Conservation (phyloP, 2,888 invertebrate genomes). For the Caenorhabditis afra region DNA sequence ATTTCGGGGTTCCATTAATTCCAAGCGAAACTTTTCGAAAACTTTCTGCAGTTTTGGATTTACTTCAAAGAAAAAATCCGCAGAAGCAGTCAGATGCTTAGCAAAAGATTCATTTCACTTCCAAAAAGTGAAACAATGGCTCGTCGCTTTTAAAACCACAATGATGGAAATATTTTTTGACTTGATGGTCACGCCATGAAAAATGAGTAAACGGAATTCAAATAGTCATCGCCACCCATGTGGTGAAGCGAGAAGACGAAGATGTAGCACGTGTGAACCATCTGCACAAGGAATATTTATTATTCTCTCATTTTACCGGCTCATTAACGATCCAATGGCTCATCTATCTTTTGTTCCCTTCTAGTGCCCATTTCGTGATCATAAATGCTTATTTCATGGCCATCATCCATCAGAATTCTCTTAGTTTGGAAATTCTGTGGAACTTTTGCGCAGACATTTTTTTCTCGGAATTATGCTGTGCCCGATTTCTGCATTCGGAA, state of each 20-base stretch:
- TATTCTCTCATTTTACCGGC: slow-evolving; percentile 38
- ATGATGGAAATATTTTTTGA: slow-evolving; percentile 2
- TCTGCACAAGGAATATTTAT: slow-evolving; percentile 46
- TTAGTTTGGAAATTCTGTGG: neutral
- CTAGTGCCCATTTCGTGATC: slow-evolving; percentile 8
- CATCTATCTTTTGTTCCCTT: slow-evolving; percentile 4
- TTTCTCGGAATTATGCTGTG: too few relatives aligned
- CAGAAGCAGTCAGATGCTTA: too few relatives aligned
- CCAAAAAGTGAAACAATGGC: too few relatives aligned
- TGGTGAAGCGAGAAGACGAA: slow-evolving; percentile 18
- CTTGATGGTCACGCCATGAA: slow-evolving; percentile 20
- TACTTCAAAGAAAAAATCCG: too few relatives aligned
- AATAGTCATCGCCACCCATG: slow-evolving; percentile 36
- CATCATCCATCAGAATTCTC: too few relatives aligned
- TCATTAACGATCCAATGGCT: slow-evolving; percentile 30
- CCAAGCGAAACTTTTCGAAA: too few relatives aligned
- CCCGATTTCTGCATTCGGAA: too few relatives aligned
- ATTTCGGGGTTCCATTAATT: neutral
- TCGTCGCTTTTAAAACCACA: too few relatives aligned
- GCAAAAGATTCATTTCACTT: too few relatives aligned
- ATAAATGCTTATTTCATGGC: slow-evolving; percentile 8
- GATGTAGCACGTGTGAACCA: slow-evolving; percentile 57
- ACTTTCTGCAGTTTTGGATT: too few relatives aligned
- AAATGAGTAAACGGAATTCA: slow-evolving; percentile 18
- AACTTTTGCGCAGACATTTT: too few relatives aligned